phyloP scores from a whole-genome alignment of 2,113 vertebrate genomes.

The Manacus vitellinus region DNA sequence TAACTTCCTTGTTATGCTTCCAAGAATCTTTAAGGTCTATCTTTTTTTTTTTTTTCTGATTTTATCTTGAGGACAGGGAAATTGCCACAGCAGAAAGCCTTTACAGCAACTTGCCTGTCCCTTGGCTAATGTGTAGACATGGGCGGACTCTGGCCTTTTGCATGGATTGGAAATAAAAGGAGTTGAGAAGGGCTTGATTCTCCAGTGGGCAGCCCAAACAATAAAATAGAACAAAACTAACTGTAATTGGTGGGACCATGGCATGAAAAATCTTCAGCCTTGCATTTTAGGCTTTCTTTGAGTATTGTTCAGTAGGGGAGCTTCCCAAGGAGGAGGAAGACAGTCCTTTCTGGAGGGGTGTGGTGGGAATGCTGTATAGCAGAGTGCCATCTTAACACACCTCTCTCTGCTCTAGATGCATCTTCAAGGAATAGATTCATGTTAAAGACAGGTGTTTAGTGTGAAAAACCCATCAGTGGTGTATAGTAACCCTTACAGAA shows the following conservation, averaged over 20 bases:
- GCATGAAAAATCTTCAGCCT: background rate
- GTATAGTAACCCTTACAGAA: background rate
- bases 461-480: background rate
- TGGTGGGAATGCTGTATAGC: background rate
- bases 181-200: background rate
- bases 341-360: background rate
- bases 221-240: background rate
- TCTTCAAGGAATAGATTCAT: background rate
- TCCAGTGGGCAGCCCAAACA: background rate
- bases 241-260: background rate
- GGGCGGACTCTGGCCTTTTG: background rate
- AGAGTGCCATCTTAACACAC: background rate
- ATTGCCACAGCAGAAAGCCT: background rate
- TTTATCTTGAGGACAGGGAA: background rate
- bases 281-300: background rate
- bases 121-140: too few species aligned
- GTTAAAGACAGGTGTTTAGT: background rate
- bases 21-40: background rate
- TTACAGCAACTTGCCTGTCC: background rate
- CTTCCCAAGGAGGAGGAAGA: background rate
- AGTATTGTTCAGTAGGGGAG: background rate
- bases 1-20: background rate
- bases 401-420: background rate
- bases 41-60: fast-evolving
- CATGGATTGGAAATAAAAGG: background rate